These are phyloP conservation scores for Chaitophorus viminalis DNA, from an alignment of 2,888 invertebrate species.

Conservation along the genomic window DNA sequence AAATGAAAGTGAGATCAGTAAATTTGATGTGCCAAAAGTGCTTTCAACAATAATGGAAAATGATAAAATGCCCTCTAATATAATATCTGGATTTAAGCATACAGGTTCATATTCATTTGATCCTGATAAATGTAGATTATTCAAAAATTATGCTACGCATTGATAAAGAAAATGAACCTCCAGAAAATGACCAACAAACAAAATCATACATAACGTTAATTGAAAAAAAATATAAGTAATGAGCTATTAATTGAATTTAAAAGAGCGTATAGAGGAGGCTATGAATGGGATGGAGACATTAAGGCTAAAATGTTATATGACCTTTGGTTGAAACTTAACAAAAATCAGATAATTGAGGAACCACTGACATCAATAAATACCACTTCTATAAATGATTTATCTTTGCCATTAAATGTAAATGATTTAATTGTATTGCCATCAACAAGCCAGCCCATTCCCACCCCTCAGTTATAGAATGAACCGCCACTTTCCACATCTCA, in stretches of 20 bases:
- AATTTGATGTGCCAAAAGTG: slow-evolving; percentile 65
- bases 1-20: slow-evolving; percentile 63
- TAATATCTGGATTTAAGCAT: slow-evolving; percentile 65
- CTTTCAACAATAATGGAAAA: slow-evolving; percentile 65
- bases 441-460: too few relatives aligned
- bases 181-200: neutral
- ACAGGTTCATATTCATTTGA: slow-evolving; percentile 65
- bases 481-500: neutral
- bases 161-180: neutral
- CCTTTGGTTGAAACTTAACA: neutral
- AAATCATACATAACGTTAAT: neutral
- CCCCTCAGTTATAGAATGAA: too few relatives aligned
- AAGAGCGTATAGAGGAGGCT: neutral
- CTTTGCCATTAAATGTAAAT: too few relatives aligned
- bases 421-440: too few relatives aligned
- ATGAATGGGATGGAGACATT: slow-evolving; percentile 26
- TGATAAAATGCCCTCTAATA: slow-evolving; percentile 59
- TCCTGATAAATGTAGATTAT: slow-evolving; percentile 64
- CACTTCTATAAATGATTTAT: too few relatives aligned
- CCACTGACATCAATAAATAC: too few relatives aligned
- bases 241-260: slow-evolving; percentile 3
- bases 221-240: slow-evolving; percentile 9
- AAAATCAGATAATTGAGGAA: too few relatives aligned
- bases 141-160: slow-evolving; percentile 50
- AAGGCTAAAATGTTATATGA: slow-evolving; percentile 26